Evolutionary conservation across 2,113 vertebrate genomes (phyloP).

Genomic region (Pardalotus punctatus): DNA sequence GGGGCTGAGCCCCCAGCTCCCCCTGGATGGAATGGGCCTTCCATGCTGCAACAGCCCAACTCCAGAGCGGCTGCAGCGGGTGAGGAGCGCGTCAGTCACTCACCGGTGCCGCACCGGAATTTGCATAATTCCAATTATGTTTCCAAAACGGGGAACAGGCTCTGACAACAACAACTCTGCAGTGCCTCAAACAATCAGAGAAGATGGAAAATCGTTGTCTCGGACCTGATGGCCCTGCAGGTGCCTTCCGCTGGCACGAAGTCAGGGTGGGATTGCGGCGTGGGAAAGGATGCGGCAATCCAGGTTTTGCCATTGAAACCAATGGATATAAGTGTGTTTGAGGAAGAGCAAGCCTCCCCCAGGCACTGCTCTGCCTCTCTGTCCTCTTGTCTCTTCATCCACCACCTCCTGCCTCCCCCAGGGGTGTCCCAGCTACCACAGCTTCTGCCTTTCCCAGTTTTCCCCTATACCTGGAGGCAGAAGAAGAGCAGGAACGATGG

Average conservation of each 20-base stretch:
- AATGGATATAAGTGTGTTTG: rapidly evolving
- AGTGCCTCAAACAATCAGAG: neutral
- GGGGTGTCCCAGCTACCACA: neutral
- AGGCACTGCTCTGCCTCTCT: neutral
- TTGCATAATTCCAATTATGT: slow-evolving; percentile 14
- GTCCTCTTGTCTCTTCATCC: neutral
- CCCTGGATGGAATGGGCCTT: rapidly evolving
- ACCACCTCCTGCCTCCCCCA: neutral
- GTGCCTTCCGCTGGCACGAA: neutral
- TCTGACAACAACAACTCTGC: neutral
- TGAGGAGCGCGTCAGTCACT: neutral
- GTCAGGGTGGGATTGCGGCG: neutral
- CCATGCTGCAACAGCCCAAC: neutral
- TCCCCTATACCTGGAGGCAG: neutral
- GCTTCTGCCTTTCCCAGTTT: neutral
- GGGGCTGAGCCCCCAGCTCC: neutral
- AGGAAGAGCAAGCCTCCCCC: neutral
- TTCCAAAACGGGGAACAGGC: neutral
- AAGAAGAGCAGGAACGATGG: neutral
- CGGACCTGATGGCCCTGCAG: neutral
- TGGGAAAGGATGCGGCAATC: neutral
- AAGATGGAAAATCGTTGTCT: neutral
- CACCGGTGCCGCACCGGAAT: neutral
- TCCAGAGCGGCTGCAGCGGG: rapidly evolving
- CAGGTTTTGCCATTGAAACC: neutral